Evolutionary conservation across 1,140 invertebrate genomes (phyloP), one percentile per base, ranked within the genome.

Genomic region (Archivesica marissinica): DNA sequence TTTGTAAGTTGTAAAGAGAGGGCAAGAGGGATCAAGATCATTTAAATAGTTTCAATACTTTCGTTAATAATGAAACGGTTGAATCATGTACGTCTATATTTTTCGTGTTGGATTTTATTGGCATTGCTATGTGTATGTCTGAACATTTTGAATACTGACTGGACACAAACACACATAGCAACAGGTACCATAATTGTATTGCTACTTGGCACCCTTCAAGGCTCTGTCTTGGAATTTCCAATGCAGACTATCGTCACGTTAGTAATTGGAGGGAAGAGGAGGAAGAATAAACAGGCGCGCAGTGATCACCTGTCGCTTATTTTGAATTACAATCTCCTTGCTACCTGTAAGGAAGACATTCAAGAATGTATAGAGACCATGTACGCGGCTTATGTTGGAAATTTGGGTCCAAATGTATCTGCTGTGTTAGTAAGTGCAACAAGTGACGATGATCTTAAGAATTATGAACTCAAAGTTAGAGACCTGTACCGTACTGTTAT

Each of bases 301-400:
- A 77, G 81, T 35, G 88, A 89, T 23, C 82, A 88, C 44, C 75
- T 92, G 15, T 90, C 90, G 0, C 30, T 91, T 11, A 61, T 91
- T 30, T 61, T 93, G 17, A 93, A 92, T 70, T 93, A 93, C 75
- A 93, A 93, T 75, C 76, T 93, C 1, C 68, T 93, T 39, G 92
- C 92, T 0, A 66, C 88, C 0, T 86, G 85, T 52, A 87, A 82
- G 79, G 91, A 92, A 76, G 90, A 92, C 68, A 89, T 93, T 25
- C 89, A 92, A 23, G 91, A 92, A 47, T 92, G 91, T 66, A 74
- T 91, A 30, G 75, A 88, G 33, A 92, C 89, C 3, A 93, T 93
- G 92, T 93, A 89, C 61, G 81, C 88, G 35, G 91, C 91, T n/a
- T 93, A 88, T 70, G 91, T 92, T 74, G 89, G 89, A 9, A 93